Conservation (phyloP, 2,113 vertebrate genomes). For the Lipophrys pholis region DNA sequence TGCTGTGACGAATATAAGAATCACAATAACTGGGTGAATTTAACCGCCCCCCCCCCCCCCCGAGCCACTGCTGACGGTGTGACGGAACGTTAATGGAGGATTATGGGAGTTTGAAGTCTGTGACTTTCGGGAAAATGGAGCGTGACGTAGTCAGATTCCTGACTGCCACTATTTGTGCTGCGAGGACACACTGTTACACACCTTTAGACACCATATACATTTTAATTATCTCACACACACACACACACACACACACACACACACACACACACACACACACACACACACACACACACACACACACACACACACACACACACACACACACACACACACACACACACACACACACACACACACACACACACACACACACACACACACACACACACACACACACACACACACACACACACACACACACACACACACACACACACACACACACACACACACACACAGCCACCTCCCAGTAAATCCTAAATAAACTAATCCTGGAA, state of each 20-base stretch:
- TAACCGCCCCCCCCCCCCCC: no score
- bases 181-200: slow-evolving; percentile 14
- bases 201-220: slow-evolving; percentile 10
- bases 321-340: slow-evolving; percentile 24
- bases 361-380: slow-evolving; percentile 21
- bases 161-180: slow-evolving; percentile 30
- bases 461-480: slow-evolving; percentile 70
- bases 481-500: slow-evolving; percentile 71
- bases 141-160: slow-evolving; percentile 41
- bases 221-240: slow-evolving; percentile 6
- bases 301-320: slow-evolving; percentile 13
- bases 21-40: slow-evolving; percentile 20
- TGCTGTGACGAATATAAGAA: slow-evolving; percentile 3
- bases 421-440: slow-evolving; percentile 25
- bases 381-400: slow-evolving; percentile 4
- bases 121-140: slow-evolving; percentile 37
- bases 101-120: slow-evolving; percentile 46
- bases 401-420: slow-evolving; percentile 34
- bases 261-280: neutral
- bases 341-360: slow-evolving; percentile 36
- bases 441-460: slow-evolving; percentile 29
- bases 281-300: slow-evolving; percentile 2
- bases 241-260: neutral
- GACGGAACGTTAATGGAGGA: slow-evolving; percentile 50
- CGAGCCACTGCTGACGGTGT: slow-evolving; percentile 24